Base-by-base conservation (phyloP, 2,888 invertebrate genomes). In the Laspeyria flexula region DNA sequence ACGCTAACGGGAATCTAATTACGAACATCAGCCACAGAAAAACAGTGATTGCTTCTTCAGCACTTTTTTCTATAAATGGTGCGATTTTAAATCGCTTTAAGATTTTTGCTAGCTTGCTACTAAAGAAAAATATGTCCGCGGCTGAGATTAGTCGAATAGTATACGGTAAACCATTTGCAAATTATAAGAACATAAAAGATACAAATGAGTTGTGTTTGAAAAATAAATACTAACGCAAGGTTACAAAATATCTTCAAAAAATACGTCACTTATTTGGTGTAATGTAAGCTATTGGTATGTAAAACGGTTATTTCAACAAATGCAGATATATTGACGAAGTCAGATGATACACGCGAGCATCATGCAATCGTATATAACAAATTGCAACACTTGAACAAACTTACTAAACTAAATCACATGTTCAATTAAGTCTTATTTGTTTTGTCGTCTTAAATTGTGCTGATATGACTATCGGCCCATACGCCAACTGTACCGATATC, bases 1-100 rank as follows among this genome's bases (percentile, higher is more conserved):
- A 56, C 47, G 47, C 38, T 66, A 73, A 72, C 75, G 73, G 73
- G 49, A 68, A 46, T 49, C 33, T 63, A 60, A 71, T 63, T 59
- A 66, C 54, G 43, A 42, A 43, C 30, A 40, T 45, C 33, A 38
- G 34, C 53, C 58, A 61, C 55, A 39, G 39, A 48, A 45, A 48
- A 46, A 42, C 47, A 43, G 25, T 33, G 41, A 42, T 16, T 12
- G 16, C 11, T 29, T 23, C 10, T 38, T 38, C 21, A 5, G 18
- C 33, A 16, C 25, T 10, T 9, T 37, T 18, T 18, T 18, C n/a
- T n/a, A n/a, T n/a, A n/a, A n/a, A n/a, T n/a, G n/a, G n/a, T n/a
- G n/a, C n/a, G n/a, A n/a, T n/a, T n/a, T n/a, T n/a, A n/a, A n/a
- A n/a, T n/a, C n/a, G n/a, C n/a, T n/a, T n/a, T n/a, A n/a, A n/a